phyloP scores from a whole-genome alignment of 2,113 vertebrate species.

The Solea solea region DNA sequence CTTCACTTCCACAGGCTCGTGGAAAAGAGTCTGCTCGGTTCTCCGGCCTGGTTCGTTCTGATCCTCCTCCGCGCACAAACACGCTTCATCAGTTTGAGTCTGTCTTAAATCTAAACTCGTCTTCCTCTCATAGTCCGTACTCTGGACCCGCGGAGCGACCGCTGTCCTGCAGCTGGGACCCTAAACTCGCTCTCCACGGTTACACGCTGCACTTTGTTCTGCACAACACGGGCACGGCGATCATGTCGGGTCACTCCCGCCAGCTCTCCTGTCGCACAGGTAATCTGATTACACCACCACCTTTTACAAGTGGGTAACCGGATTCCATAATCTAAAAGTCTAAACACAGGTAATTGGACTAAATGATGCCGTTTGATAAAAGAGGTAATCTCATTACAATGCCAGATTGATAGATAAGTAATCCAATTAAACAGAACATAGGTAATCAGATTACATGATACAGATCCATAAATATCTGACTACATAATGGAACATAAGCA shows the following conservation, averaged over 20 bases:
- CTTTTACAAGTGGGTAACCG: too few species aligned
- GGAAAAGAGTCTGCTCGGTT: constrained; percentile 67
- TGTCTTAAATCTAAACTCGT: background rate
- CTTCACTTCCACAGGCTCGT: constrained; percentile 67
- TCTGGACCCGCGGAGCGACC: background rate
- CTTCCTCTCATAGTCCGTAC: constrained; percentile 52
- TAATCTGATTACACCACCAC: constrained; percentile 8
- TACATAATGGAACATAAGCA: too few species aligned
- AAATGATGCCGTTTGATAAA: too few species aligned
- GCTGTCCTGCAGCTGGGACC: background rate
- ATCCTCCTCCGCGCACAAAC: background rate
- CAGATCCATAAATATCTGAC: too few species aligned
- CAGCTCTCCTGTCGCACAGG: constrained; percentile 27
- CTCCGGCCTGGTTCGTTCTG: constrained; percentile 41
- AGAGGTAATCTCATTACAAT: too few species aligned
- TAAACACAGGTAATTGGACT: too few species aligned
- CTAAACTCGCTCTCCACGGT: constrained; percentile 21
- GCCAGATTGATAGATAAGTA: too few species aligned
- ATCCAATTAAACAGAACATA: too few species aligned
- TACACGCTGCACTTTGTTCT: constrained; percentile 62
- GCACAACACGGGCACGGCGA: constrained; percentile 46
- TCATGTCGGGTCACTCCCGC: constrained; percentile 49
- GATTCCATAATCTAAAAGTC: too few species aligned
- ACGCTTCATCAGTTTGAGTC: background rate
- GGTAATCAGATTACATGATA: too few species aligned